These are phyloP conservation scores for Drosophila mayri DNA, from an alignment of 1,140 invertebrate species.

Conservation along the genomic window DNA sequence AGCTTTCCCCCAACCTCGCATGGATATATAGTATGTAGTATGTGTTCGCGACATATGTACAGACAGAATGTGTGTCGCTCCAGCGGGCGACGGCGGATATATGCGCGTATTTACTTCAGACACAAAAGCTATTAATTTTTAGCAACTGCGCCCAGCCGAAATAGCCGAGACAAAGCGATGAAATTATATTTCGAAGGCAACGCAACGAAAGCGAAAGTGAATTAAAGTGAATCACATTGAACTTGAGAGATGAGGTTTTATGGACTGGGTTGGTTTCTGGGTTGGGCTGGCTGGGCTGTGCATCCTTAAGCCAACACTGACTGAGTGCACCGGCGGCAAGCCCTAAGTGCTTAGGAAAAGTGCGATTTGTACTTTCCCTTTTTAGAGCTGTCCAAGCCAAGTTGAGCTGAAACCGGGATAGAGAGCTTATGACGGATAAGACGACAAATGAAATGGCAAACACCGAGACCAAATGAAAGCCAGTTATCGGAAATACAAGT, in stretches of 20 bases:
- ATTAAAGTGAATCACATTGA: constrained; percentile 49
- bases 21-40: constrained; percentile 2
- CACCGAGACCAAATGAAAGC: constrained; percentile 33
- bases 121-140: constrained; percentile 79
- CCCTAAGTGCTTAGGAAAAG: constrained; percentile 61
- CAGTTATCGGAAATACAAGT: constrained; percentile 15
- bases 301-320: constrained; percentile 54
- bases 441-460: constrained; percentile 55
- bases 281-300: constrained; percentile 28
- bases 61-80: constrained; percentile 65
- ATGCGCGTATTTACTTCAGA: constrained; percentile 55
- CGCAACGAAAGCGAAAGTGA: constrained; percentile 70
- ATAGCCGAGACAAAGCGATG: constrained; percentile 42
- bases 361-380: constrained; percentile 77
- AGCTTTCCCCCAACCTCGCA: constrained; percentile 71
- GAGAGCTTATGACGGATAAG: constrained; percentile 50
- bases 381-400: constrained; percentile 38
- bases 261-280: constrained; percentile 23
- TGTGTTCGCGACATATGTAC: constrained; percentile 12
- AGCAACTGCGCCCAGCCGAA: constrained; percentile 53
- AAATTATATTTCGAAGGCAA: constrained; percentile 57
- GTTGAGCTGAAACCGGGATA: constrained; percentile 12
- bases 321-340: constrained; percentile 29
- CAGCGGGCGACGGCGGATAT: constrained; percentile 48
- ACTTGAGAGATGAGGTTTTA: constrained; percentile 40